Conservation (phyloP, 1,140 invertebrate genomes). For the Panulirus ornatus region DNA sequence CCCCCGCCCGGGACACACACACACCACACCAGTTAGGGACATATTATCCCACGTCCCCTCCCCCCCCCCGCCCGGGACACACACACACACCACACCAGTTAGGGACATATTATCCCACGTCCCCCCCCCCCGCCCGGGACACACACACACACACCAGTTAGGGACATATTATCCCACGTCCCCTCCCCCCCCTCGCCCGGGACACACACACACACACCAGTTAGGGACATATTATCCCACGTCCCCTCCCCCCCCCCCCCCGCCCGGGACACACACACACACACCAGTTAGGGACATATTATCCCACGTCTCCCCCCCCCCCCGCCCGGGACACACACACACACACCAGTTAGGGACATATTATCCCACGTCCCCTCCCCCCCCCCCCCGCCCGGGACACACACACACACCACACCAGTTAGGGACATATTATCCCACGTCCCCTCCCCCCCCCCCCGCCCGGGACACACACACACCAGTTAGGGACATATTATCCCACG, state of each 20-base stretch:
- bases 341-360: conserved; percentile 21
- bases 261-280: neutral
- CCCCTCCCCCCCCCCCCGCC: too few relatives aligned
- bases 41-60: neutral
- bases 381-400: neutral
- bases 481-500: too few relatives aligned
- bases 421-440: neutral
- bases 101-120: conserved; percentile 16
- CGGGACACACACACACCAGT: too few relatives aligned
- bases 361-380: neutral
- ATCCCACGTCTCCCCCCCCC: neutral
- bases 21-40: neutral
- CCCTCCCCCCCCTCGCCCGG: neutral
- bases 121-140: neutral
- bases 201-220: neutral
- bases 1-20: neutral
- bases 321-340: neutral
- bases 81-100: neutral
- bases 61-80: neutral
- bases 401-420: conserved; percentile 29
- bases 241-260: neutral
- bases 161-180: neutral
- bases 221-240: neutral
- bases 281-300: conserved; percentile 18
- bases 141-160: too few relatives aligned